phyloP scores from a whole-genome alignment of 2,113 vertebrate species.

The Motacilla alba region DNA sequence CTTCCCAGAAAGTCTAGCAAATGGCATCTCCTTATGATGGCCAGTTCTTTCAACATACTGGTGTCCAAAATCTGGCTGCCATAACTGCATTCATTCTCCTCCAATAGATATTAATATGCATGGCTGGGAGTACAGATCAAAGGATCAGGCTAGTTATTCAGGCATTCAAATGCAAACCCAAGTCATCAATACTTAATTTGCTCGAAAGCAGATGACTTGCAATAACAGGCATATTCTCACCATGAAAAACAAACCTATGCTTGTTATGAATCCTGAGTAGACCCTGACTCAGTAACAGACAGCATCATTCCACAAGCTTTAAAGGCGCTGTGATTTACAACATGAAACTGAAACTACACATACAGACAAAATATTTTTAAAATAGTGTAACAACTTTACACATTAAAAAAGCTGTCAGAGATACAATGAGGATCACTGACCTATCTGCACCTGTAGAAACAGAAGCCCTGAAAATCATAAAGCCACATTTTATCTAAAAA shows the following conservation, averaged over 20 bases:
- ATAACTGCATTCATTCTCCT: neutral
- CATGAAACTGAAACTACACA: neutral
- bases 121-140: neutral
- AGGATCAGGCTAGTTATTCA: neutral
- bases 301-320: neutral
- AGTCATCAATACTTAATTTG: constrained; percentile 29
- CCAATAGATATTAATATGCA: neutral
- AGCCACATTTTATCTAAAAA: neutral
- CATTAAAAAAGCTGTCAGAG: neutral
- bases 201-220: constrained; percentile 1
- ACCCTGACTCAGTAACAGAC: neutral
- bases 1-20: neutral
- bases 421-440: neutral
- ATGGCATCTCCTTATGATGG: neutral
- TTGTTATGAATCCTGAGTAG: neutral
- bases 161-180: neutral
- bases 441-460: neutral
- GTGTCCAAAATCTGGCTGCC: neutral
- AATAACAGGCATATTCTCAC: neutral
- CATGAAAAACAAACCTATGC: neutral
- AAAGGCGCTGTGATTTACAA: neutral
- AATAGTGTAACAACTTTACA: neutral
- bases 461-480: neutral
- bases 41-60: neutral
- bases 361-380: neutral